Base-by-base conservation (phyloP, 2,113 vertebrate species). In the Corvus hawaiiensis region DNA sequence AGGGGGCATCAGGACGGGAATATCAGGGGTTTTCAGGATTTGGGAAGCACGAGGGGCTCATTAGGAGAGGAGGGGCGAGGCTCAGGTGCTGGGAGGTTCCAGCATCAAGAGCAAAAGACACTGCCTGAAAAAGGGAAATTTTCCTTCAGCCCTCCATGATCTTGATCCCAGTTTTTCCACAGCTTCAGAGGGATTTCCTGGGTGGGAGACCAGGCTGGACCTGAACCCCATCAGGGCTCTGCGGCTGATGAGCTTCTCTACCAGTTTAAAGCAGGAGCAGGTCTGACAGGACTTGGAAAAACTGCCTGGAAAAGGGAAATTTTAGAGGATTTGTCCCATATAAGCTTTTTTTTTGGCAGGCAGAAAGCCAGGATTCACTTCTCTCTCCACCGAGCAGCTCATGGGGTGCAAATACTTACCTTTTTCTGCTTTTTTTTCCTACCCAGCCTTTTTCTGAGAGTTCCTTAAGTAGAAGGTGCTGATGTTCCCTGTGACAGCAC, bases 171-270 rank as follows among this genome's bases (percentile, higher is more conserved):
- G 11, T 19, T 56, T 64, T 77, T 48, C 74, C 56, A 1, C 1
- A 61, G n/a, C 11, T 69, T 46, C 43, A 27, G 51, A 6, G 18
- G 46, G 28, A 16, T 16, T 81, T 90, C 16, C 41, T 11, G 9
- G 37, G 30, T 20, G 9, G 48, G 64, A 49, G 19, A 15, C 12
- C 39, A 32, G 54, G 7, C 27, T 71, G 68, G 54, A 24, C 15
- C 26, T 9, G 11, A 5, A 13, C 46, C 37, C 13, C 41, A n/a
- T 1, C 0, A 0, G 4, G n/a, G 5, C 15, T 16, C 64, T 41
- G 8, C 6, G 10, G 2, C 24, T 43, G 18, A 41, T 0, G 3
- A 54, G 16, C 35, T 41, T 41, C 71, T 16, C 22, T 4, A 14
- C 21, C 32, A 7, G 3, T 30, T 68, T 24, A 12, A 7, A 4